Conservation (phyloP, 1,140 invertebrate species). For the Colletes latitarsis region DNA sequence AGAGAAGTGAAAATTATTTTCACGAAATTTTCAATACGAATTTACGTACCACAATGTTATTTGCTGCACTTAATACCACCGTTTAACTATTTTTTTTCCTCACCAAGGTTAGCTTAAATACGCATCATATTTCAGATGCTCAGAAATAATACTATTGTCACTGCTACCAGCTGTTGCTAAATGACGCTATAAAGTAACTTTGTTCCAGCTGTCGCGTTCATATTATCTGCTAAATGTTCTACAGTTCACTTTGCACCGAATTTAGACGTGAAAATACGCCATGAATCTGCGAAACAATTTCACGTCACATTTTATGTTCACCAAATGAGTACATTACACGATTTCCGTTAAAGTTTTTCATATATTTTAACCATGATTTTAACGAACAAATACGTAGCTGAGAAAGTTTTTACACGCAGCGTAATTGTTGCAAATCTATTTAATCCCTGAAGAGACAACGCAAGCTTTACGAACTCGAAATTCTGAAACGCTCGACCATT, state of each 20-base stretch:
- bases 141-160: constrained; percentile 38
- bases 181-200: constrained; percentile 44
- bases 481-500: background rate
- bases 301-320: too few species aligned
- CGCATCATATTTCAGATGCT: constrained; percentile 42
- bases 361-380: too few species aligned
- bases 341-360: too few species aligned
- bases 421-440: too few species aligned
- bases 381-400: too few species aligned
- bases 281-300: too few species aligned
- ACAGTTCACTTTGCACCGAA: constrained; percentile 36
- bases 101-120: constrained; percentile 24
- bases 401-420: too few species aligned
- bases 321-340: too few species aligned
- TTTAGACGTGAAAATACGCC: constrained; percentile 28
- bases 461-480: background rate
- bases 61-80: background rate
- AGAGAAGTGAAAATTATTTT: too few species aligned
- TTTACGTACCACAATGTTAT: background rate
- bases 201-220: constrained; percentile 41
- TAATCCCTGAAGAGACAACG: too few species aligned
- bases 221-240: constrained; percentile 39
- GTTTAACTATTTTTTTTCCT: background rate
- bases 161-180: constrained; percentile 46
- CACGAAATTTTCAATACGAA: background rate